A percentile compares a stretch with the other conserved stretches of the same genome.
Conservation (phyloP, 2,888 invertebrate species). For the Oegoconia quadripuncta region DNA sequence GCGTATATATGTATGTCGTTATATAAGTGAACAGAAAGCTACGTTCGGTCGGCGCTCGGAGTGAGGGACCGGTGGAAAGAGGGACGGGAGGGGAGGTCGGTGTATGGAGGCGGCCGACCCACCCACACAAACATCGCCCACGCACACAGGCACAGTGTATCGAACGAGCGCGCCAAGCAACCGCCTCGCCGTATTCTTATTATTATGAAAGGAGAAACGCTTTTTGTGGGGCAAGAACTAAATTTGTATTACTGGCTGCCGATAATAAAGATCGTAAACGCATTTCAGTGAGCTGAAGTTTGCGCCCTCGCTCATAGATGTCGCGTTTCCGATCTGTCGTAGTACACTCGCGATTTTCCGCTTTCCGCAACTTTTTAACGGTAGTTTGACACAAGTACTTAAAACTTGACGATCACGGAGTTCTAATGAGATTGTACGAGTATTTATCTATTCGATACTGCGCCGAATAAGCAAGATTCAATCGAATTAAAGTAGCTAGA, state of each 20-base stretch:
- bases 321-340: conserved; percentile 51
- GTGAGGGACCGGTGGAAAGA: conserved; percentile 26
- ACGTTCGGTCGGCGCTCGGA: conserved; percentile 45
- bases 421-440: conserved; percentile 29
- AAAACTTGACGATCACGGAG: conserved; percentile 17
- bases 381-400: background rate
- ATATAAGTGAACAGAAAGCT: conserved; percentile 79
- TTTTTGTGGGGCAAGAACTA: conserved; percentile 80
- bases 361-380: conserved; percentile 15
- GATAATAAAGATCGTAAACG: conserved; percentile 76
- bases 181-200: conserved; percentile 81
- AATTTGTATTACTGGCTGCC: conserved; percentile 75
- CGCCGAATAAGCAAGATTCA: too few relatives aligned
- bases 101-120: conserved; percentile 22
- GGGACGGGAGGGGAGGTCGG: conserved; percentile 27
- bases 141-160: conserved; percentile 55
- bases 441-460: too few relatives aligned
- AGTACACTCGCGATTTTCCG: conserved; percentile 32
- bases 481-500: too few relatives aligned
- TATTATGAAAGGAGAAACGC: conserved; percentile 80
- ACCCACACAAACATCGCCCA: conserved; percentile 36
- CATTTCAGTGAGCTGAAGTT: conserved; percentile 74
- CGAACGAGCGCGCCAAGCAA: conserved; percentile 71
- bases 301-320: conserved; percentile 67
- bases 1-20: conserved; percentile 68